Percentiles rank a stretch among this genome's conserved stretches.
Conservation (phyloP, 2,888 invertebrate genomes). For the Agrotis ipsilon region DNA sequence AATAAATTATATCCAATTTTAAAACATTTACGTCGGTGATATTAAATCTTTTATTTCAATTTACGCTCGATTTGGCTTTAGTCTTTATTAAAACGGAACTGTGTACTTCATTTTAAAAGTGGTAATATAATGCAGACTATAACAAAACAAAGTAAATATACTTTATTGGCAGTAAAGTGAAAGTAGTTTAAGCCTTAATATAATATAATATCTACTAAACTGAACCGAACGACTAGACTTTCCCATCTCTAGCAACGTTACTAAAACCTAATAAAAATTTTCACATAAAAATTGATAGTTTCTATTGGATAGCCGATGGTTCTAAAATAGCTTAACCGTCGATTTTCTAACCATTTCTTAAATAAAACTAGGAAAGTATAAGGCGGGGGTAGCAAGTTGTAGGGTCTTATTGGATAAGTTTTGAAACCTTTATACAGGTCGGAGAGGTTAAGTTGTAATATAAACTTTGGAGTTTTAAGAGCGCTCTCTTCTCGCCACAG, state of each 20-base stretch:
- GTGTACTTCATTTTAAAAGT: constrained; percentile 16
- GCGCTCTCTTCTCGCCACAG: constrained; percentile 69
- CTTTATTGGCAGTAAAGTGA: constrained; percentile 26
- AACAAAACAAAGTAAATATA: constrained; percentile 19
- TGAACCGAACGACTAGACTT: constrained; percentile 24
- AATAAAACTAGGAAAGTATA: constrained; percentile 72
- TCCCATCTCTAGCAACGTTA: constrained; percentile 10
- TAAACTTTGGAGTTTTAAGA: constrained; percentile 81
- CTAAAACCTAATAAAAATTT: constrained; percentile 49
- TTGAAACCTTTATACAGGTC: constrained; percentile 78
- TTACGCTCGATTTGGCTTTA: constrained; percentile 32
- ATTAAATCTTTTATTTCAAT: constrained; percentile 45
- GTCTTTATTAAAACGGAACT: constrained; percentile 29
- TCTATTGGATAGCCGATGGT: constrained; percentile 35
- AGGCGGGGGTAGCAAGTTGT: constrained; percentile 70
- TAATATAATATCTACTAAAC: constrained; percentile 18
- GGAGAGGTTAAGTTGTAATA: constrained; percentile 84
- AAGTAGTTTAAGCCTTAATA: constrained; percentile 25
- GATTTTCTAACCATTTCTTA: constrained; percentile 69
- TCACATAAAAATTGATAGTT: constrained; percentile 59
- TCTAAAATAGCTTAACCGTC: constrained; percentile 52
- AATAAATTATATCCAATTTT: constrained; percentile 58
- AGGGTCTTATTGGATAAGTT: constrained; percentile 88
- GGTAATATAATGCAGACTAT: constrained; percentile 3
- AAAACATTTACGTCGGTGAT: constrained; percentile 49